Conservation (phyloP, 2,113 vertebrate genomes). For the Myocastor coypus region DNA sequence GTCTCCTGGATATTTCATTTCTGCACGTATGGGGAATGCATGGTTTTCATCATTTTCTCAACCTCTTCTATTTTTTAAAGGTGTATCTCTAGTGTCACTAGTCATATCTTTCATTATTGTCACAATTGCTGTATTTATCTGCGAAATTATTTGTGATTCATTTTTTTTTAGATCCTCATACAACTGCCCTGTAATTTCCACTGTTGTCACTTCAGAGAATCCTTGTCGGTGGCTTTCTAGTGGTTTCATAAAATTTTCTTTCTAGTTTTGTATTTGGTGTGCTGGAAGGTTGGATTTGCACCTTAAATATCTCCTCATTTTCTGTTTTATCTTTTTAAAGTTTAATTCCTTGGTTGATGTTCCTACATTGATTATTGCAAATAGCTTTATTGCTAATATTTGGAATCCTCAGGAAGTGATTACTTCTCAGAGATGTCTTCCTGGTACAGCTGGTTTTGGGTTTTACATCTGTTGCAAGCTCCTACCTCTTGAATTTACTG, state of each 20-base stretch:
- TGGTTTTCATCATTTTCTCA: not conserved
- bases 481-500: not conserved
- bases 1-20: not conserved
- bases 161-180: not conserved
- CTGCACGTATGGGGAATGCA: not conserved
- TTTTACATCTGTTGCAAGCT: not conserved
- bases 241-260: not conserved
- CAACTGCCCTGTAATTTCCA: not conserved
- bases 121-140: not conserved
- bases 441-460: not conserved
- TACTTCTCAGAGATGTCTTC: not conserved
- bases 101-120: not conserved
- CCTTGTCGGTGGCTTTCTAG: not conserved
- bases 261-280: not conserved
- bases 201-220: not conserved
- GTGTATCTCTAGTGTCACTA: not conserved
- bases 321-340: not conserved
- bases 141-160: not conserved
- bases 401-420: not conserved
- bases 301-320: not conserved
- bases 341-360: not conserved
- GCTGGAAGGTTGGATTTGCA: not conserved
- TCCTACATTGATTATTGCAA: not conserved
- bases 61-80: not conserved
- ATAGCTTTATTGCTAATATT: not conserved